Base-by-base conservation (phyloP, 2,797 vertebrate species). In the Naso thynnoides region DNA sequence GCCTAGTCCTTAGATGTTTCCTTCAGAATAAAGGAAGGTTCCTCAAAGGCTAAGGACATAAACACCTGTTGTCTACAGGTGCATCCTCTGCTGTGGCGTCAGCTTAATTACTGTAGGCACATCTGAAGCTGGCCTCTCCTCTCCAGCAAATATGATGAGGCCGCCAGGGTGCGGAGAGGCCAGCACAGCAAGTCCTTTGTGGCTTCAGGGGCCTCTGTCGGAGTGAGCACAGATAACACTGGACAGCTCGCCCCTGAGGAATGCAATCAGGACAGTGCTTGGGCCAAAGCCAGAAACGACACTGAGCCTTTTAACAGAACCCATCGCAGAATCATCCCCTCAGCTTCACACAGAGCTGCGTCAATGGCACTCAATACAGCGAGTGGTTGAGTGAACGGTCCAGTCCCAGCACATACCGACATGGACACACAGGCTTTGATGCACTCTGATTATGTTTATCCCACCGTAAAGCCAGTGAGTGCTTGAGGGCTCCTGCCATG, bases 1-100 rank as follows among this genome's bases (percentile, higher is more conserved):
- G 72, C 57, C 74, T 71, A 56, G 26, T 55, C 41, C 48, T 76
- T 39, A 89, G 78, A 70, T 36, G 47, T 55, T 71, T 79, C 53
- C 60, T 56, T 44, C 5, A 59, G 70, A 70, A 74, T 53, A 62
- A 60, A 57, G 29, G 10, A 26, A 41, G 38, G 15, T 48, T 26
- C 42, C 55, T 44, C 0, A 0, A 33, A 23, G 49, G 26, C 29
- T 69, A 36, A 70, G 54, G 55, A 76, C 42, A 62, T 68, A 89
- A 88, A 83, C 92, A 92, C 92, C 90, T 94, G 93, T 84, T 88
- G 73, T 56, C 70, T 74, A 87, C 90, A 93, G 92, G 92, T 92
- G 91, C 81, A 68, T 81, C 78, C 81, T 79, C 73, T 79, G 73
- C 82, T 36, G 69, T 55, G 77, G 73, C 56, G 45, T 91, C 75